Base-by-base conservation (phyloP, 1,140 invertebrate species). In the Tyrophagus putrescentiae region DNA sequence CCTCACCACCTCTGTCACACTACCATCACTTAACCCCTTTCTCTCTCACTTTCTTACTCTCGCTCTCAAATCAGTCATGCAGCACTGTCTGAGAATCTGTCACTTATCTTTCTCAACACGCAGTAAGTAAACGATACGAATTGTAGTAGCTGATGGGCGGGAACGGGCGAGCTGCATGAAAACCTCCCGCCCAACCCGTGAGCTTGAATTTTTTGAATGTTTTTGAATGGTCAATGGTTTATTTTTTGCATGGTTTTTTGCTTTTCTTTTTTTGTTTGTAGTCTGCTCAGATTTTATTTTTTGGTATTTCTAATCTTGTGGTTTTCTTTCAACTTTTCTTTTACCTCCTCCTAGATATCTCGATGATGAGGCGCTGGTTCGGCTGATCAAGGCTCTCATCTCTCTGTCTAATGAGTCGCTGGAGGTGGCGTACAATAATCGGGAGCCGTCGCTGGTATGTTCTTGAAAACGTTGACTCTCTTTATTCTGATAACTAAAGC, bases 361-460 rank as follows among this genome's bases (percentile, higher is more conserved):
- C 42, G 87, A 95, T 70, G 91, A 97, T 70, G 89, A 91, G 2
- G 88, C 91, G 3, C 74, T 98, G 0, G 90, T 97, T 72, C 90
- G 98, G 74, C 75, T 98, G 3, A 93, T 98, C 56, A 92, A 97
- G 74, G 93, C 94, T 5, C 76, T 98, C 0, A 95, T 92, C 69
- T 94, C 95, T 74, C 74, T 98, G 4, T 95, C 90, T 1, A 83
- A 90, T 64, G 94, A 98, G 73, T 88, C 93, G 23, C 95, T 97
- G 89, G 93, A 97, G 68, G 74, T 97, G 28, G 91, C 91, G 0
- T 94, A 91, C 75, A 85, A 86, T 13, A 96, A 95, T 73, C 78
- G 90, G 68, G 62, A 63, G 32, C 62, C 62, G 25, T 63, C 62
- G 13, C 52, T 63, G 23, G 84, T 87, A 72, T 76, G 73, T 68